Conservation (phyloP, 2,888 invertebrate genomes). For the Orthosia gothica region DNA sequence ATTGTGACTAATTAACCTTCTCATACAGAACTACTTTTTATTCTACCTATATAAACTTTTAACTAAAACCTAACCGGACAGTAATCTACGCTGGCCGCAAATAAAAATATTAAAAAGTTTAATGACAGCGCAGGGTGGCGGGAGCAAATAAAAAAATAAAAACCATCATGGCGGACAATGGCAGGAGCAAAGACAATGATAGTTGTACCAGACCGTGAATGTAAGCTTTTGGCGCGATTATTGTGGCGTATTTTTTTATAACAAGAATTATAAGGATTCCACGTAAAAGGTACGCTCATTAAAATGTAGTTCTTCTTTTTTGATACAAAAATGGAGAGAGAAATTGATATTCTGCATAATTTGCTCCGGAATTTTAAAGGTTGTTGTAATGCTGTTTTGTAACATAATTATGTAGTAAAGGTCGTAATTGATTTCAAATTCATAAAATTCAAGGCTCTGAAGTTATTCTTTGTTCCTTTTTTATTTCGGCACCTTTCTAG, state of each 20-base stretch:
- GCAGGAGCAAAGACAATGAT: slow-evolving; percentile 78
- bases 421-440: slow-evolving; percentile 46
- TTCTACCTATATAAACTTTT: slow-evolving; percentile 38
- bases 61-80: slow-evolving; percentile 59
- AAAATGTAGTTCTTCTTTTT: slow-evolving; percentile 59
- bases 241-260: slow-evolving; percentile 70
- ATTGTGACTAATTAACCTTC: slow-evolving; percentile 22
- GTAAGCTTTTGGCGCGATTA: slow-evolving; percentile 67
- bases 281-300: slow-evolving; percentile 65
- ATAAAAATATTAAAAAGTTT: slow-evolving; percentile 72
- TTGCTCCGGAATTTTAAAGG: slow-evolving; percentile 24
- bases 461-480: background rate
- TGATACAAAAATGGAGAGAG: slow-evolving; percentile 33
- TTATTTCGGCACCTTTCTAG: background rate
- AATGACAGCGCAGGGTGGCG: slow-evolving; percentile 72
- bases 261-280: slow-evolving; percentile 64
- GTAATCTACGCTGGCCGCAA: slow-evolving; percentile 57
- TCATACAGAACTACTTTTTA: slow-evolving; percentile 3
- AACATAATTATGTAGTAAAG: slow-evolving; percentile 26
- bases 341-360: slow-evolving; percentile 59
- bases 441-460: background rate
- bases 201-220: slow-evolving; percentile 82
- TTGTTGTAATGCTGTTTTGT: slow-evolving; percentile 25
- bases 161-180: slow-evolving; percentile 75
- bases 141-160: slow-evolving; percentile 63